Conservation (phyloP, 2,888 invertebrate genomes). For the Lasioglossum calceatum region DNA sequence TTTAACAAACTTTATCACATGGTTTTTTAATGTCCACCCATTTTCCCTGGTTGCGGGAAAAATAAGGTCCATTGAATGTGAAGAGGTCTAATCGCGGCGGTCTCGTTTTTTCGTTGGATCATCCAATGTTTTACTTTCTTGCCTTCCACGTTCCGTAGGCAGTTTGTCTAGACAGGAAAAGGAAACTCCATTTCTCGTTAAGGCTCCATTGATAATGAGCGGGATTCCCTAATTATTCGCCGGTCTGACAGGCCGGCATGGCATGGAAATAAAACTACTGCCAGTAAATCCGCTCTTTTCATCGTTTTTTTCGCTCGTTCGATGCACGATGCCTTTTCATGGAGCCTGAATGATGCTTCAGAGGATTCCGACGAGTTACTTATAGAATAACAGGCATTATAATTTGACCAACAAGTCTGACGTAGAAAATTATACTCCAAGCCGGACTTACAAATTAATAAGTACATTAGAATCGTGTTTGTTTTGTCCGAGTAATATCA, state of each 20-base stretch:
- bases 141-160: constrained; percentile 62
- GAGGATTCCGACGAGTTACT: constrained; percentile 3
- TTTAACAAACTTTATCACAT: not conserved
- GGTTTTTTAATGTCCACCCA: not conserved
- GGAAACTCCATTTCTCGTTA: constrained; percentile 72
- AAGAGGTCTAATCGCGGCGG: constrained; percentile 29
- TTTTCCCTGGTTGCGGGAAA: not conserved
- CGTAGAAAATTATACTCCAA: not conserved
- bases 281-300: constrained; percentile 40
- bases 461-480: not conserved
- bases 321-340: constrained; percentile 47
- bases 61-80: constrained; percentile 34
- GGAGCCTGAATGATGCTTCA: constrained; percentile 30
- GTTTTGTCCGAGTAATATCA: not conserved
- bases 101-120: constrained; percentile 40
- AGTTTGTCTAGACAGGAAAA: constrained; percentile 78
- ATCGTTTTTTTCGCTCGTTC: constrained; percentile 24
- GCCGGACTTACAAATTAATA: not conserved
- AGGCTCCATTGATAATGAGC: constrained; percentile 75
- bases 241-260: constrained; percentile 40
- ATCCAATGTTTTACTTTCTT: constrained; percentile 63
- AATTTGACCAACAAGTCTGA: not conserved
- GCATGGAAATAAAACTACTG: constrained; percentile 55
- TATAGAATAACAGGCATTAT: constrained; percentile 26
- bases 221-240: constrained; percentile 74